These are phyloP conservation scores for Psittacula echo DNA, from an alignment of 2,797 vertebrate genomes.

Conservation along the genomic window DNA sequence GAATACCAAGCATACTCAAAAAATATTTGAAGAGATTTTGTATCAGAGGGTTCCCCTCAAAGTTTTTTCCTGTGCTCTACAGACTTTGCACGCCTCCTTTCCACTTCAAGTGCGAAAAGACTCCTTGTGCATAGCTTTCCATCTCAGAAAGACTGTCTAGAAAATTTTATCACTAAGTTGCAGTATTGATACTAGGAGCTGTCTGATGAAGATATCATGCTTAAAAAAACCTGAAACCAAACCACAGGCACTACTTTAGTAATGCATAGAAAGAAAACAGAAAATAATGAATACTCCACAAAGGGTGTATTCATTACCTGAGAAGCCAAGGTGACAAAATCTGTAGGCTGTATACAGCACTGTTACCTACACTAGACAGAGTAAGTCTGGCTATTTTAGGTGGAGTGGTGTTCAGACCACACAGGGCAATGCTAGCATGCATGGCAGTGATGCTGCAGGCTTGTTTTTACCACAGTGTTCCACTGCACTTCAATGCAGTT, in stretches of 20 bases:
- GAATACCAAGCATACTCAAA: background rate
- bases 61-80: background rate
- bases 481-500: background rate
- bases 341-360: background rate
- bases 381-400: background rate
- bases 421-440: rapidly evolving
- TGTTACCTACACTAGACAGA: no score
- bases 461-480: background rate
- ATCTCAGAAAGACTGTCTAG: background rate
- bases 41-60: background rate
- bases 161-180: background rate
- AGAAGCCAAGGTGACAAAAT: background rate
- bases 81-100: background rate
- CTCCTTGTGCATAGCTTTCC: background rate
- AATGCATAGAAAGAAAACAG: background rate
- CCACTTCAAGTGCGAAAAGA: background rate
- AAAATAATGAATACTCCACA: background rate
- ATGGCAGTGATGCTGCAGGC: background rate
- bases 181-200: background rate
- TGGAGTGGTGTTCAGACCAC: background rate
- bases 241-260: background rate
- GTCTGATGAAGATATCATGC: background rate
- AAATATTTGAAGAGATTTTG: background rate
- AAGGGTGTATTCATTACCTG: background rate
- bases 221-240: background rate